Evolutionary conservation across 2,113 vertebrate species (phyloP).

Genomic region (Drymodes brunneopygia): DNA sequence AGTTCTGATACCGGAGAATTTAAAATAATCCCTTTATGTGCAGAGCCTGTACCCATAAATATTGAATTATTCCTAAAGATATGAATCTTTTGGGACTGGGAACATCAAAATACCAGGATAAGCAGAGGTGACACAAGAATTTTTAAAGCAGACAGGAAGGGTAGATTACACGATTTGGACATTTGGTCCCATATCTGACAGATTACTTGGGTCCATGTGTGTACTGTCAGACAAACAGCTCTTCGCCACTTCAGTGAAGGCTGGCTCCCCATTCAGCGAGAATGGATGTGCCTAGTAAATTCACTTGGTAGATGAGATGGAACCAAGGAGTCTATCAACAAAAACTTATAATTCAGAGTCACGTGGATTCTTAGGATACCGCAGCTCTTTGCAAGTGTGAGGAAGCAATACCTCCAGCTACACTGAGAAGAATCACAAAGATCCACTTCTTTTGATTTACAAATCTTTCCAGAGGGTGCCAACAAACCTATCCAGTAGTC

Average conservation of each 20-base stretch:
- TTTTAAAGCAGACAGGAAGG: background rate
- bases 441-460: background rate
- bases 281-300: background rate
- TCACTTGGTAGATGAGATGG: background rate
- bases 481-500: background rate
- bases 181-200: background rate
- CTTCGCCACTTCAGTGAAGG: background rate
- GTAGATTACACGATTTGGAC: background rate
- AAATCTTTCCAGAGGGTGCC: background rate
- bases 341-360: background rate
- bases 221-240: background rate
- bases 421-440: background rate
- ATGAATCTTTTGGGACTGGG: background rate
- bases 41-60: background rate
- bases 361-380: fast-evolving
- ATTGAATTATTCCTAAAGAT: background rate
- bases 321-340: background rate
- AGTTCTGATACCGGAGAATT: background rate
- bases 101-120: background rate
- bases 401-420: background rate
- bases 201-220: background rate
- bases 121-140: background rate
- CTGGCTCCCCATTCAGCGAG: background rate
- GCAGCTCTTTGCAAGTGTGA: background rate
- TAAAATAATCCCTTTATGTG: background rate